Conservation (phyloP, 2,888 invertebrate genomes). For the Phymatocera aterrima region DNA sequence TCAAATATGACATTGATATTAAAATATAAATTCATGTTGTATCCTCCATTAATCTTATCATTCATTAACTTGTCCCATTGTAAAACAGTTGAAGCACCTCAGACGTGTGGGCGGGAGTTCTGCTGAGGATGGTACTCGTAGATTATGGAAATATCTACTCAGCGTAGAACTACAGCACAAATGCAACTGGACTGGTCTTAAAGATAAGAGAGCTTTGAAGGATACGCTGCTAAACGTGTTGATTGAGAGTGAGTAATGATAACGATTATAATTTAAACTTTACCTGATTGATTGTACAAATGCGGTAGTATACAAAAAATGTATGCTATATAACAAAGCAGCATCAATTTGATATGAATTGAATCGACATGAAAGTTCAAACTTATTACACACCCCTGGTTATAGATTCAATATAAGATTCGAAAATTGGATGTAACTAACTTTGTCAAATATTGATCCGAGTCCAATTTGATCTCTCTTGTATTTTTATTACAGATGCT, state of each 20-base stretch:
- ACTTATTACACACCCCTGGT: no score
- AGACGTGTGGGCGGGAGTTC: no score
- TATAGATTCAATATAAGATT: no score
- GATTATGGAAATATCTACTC: no score
- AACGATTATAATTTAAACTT: not conserved
- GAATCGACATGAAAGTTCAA: not conserved
- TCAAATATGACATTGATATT: no score
- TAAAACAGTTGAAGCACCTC: no score
- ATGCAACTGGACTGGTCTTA: not conserved
- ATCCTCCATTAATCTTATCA: no score
- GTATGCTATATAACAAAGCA: not conserved
- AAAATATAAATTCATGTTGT: no score
- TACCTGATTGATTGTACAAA: conserved; percentile 3
- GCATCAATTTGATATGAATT: not conserved
- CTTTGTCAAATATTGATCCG: not conserved
- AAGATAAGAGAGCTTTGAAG: not conserved
- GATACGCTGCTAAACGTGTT: not conserved
- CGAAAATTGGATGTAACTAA: not conserved
- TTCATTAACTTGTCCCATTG: no score
- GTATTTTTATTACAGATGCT: not conserved
- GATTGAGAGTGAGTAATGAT: not conserved
- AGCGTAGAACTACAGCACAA: conserved; percentile 18
- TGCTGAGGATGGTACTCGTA: no score
- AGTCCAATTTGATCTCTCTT: not conserved
- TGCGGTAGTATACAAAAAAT: not conserved